phyloP scores from a whole-genome alignment of 1,140 invertebrate species.

The Chelonus insularis region DNA sequence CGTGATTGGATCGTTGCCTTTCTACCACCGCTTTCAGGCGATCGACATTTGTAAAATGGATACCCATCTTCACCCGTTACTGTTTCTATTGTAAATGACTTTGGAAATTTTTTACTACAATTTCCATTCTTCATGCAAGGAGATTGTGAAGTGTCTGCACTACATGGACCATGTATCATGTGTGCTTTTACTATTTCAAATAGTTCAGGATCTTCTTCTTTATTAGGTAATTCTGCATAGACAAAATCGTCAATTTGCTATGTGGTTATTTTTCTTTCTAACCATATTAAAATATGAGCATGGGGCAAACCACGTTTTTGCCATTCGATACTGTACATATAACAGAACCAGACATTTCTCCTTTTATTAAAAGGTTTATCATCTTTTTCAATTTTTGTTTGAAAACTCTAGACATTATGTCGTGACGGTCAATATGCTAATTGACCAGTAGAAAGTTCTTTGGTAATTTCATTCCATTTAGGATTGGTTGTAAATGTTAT shows the following conservation, averaged over 20 bases:
- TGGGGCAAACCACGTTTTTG: conserved; percentile 59
- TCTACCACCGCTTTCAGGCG: conserved; percentile 23
- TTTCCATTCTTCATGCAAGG: conserved; percentile 46
- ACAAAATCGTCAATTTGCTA: conserved; percentile 51
- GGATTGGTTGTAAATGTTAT: conserved; percentile 26
- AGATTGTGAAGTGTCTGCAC: conserved; percentile 34
- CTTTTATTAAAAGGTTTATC: conserved; percentile 43
- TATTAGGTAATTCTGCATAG: conserved; percentile 57
- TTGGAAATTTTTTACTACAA: conserved; percentile 56
- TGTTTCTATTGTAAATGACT: conserved; percentile 44
- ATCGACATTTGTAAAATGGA: conserved; percentile 44
- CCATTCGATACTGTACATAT: conserved; percentile 55
- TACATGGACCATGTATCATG: conserved; percentile 60
- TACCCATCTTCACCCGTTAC: conserved; percentile 45
- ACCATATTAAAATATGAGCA: conserved; percentile 55
- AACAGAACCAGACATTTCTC: conserved; percentile 43
- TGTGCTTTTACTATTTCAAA: conserved; percentile 45
- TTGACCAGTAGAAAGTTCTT: conserved; percentile 42
- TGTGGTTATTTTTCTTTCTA: conserved; percentile 42
- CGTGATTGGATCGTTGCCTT: too few species aligned
- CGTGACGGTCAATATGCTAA: conserved; percentile 46
- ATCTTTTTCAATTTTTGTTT: conserved; percentile 51
- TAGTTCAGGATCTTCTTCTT: conserved; percentile 42
- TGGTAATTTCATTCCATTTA: conserved; percentile 49
- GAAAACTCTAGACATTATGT: conserved; percentile 58